These are phyloP conservation scores for Neofelis nebulosa DNA, from an alignment of 2,113 vertebrate species.

Conservation along the genomic window DNA sequence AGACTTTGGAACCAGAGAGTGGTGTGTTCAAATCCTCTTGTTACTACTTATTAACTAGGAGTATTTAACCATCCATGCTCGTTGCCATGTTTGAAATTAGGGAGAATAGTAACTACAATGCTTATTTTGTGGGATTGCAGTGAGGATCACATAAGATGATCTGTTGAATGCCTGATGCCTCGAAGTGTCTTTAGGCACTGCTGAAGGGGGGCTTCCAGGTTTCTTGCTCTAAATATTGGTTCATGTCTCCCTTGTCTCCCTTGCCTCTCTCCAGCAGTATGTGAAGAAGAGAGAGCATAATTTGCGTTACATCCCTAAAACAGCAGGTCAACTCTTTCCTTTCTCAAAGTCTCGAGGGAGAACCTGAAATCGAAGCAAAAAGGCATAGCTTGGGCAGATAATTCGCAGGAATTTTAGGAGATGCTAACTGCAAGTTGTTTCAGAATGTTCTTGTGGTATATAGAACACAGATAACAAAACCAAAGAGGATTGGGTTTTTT, in stretches of 20 bases:
- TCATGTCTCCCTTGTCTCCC: background rate
- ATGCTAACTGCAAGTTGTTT: background rate
- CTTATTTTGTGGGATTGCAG: background rate
- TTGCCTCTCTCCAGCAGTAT: background rate
- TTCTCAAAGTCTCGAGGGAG: background rate
- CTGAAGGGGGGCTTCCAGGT: background rate
- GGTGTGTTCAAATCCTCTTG: background rate
- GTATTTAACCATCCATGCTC: background rate
- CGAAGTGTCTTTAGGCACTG: background rate
- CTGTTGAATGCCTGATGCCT: background rate
- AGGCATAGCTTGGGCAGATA: background rate
- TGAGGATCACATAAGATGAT: background rate
- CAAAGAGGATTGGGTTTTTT: background rate
- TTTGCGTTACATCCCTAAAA: background rate
- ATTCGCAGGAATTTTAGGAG: slow-evolving; percentile 14
- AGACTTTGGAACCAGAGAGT: slow-evolving; percentile 1
- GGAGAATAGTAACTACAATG: background rate
- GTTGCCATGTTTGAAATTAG: background rate
- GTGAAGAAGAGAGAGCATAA: background rate
- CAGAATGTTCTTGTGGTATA: background rate
- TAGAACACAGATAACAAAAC: background rate
- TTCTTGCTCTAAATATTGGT: background rate
- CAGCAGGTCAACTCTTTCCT: background rate
- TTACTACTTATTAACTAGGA: background rate
- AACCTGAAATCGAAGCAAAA: slow-evolving; percentile 31